Base-by-base conservation (phyloP, 1,140 invertebrate species). In the Lordiphosa stackelbergi region DNA sequence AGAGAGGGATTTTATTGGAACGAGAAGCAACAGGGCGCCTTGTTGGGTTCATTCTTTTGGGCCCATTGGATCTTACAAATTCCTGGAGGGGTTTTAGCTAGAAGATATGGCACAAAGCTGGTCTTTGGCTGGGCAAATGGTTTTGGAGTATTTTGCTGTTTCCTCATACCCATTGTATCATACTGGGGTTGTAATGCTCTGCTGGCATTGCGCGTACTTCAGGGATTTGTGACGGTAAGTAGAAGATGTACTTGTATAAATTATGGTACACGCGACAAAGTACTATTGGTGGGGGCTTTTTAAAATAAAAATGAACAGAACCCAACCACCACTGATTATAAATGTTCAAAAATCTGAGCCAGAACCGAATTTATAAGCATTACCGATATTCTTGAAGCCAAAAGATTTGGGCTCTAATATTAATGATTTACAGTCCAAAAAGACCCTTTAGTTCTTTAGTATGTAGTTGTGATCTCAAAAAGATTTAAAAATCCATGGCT, bases 1-100 rank as follows among this genome's bases (percentile, higher is more conserved):
- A 51, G 58, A 9, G 54, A 88, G 11, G 89, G 90, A 31, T 94
- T 92, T 57, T 55, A 87, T 4, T 95, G 94, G 94, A 90, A 91
- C 70, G 92, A 92, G 47, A 89, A 91, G 37, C 88, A 92, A 37
- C 93, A 95, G 88, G 91, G 91, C 31, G 58, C 92, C n/a, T 89
- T 93, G 2, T 79, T 95, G 13, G 93, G 93, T 0, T 90, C 92
- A 0, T 95, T 93, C 72, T 95, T 93, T 75, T 94, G 93, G 92
- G 85, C 93, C 1, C 93, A 94, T 63, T 93, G 93, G 90, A 7
- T 91, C 0, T 90, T 91, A 0, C 94, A 95, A 88, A 86, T 96
- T 5, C 94, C 94, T 0, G 94, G 93, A 3, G 94, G 94, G 5
- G 84, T 93, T 24, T 61, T 94, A 10, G 93, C 93, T 0, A 90